Evolutionary conservation across 1,140 invertebrate genomes (phyloP).

Genomic region (Gryon sp.): DNA sequence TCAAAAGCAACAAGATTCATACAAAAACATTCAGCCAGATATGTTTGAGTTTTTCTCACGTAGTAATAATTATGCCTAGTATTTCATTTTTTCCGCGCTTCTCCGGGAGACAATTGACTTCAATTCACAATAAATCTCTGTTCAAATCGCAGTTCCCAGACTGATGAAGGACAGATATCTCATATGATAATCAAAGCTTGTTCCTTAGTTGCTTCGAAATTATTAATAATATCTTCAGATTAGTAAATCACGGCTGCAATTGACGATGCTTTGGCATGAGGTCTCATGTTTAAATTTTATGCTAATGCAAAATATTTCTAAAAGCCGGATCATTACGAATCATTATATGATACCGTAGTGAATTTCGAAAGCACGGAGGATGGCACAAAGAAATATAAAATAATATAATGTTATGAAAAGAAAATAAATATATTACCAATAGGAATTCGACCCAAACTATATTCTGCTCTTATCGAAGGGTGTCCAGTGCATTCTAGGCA

Average conservation of each 20-base stretch:
- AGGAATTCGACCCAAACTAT: slow-evolving; percentile 71
- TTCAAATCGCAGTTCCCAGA: slow-evolving; percentile 37
- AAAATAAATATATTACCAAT: no score
- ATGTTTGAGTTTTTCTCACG: no score
- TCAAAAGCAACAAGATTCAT: no score
- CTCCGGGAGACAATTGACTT: slow-evolving; percentile 49
- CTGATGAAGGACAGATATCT: slow-evolving; percentile 43
- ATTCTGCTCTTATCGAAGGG: slow-evolving; percentile 77
- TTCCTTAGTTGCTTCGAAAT: slow-evolving; percentile 42
- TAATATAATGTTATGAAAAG: no score
- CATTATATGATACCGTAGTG: neutral
- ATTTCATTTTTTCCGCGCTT: slow-evolving; percentile 35
- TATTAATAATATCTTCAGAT: slow-evolving; percentile 49
- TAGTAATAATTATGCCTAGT: slow-evolving; percentile 9
- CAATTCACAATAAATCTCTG: slow-evolving; percentile 49
- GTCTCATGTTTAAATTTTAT: slow-evolving; percentile 44
- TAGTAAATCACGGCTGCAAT: slow-evolving; percentile 29
- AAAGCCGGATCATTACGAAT: neutral
- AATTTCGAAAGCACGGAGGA: slow-evolving; percentile 26
- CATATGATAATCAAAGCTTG: slow-evolving; percentile 16
- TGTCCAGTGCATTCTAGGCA: slow-evolving; percentile 76
- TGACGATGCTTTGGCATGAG: slow-evolving; percentile 8
- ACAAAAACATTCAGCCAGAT: no score
- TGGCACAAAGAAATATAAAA: no score
- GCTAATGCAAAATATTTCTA: slow-evolving; percentile 16